Evolutionary conservation across 2,797 vertebrate species (phyloP).

Genomic region (Lepus townsendii): DNA sequence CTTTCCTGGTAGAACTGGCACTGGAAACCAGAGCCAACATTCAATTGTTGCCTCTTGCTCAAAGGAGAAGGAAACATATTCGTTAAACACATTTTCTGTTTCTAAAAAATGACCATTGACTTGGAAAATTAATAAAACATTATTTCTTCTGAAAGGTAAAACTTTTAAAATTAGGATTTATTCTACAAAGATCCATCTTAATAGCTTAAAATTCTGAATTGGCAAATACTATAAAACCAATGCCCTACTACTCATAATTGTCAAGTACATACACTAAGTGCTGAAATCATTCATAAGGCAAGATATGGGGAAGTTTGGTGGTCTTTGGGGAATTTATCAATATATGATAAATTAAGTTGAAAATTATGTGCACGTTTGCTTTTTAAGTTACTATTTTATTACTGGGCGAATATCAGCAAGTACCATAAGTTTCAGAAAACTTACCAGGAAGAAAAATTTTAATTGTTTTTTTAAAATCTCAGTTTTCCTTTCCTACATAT

Average conservation of each 20-base stretch:
- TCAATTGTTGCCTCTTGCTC: background rate
- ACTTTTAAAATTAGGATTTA: conserved; percentile 33
- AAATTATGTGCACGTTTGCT: background rate
- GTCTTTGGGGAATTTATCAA: conserved; percentile 23
- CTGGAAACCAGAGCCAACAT: background rate
- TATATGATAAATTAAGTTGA: background rate
- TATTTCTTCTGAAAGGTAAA: conserved; percentile 26
- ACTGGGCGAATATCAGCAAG: background rate
- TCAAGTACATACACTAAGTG: background rate
- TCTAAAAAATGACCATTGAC: conserved; percentile 18
- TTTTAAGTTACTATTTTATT: background rate
- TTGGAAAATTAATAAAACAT: conserved; percentile 48
- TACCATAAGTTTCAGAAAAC: conserved; percentile 8
- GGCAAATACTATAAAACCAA: conserved; percentile 48
- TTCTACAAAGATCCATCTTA: background rate
- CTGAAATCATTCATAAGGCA: background rate
- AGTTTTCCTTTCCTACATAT: background rate
- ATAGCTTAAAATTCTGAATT: conserved; percentile 51
- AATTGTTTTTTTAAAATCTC: background rate
- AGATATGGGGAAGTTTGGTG: background rate
- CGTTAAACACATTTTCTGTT: background rate
- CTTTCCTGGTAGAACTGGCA: background rate
- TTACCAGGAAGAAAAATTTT: background rate
- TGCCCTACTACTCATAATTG: conserved; percentile 14
- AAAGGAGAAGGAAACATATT: background rate